These are phyloP conservation scores for Tauraco erythrolophus DNA, from an alignment of 2,113 vertebrate genomes.

Conservation along the genomic window DNA sequence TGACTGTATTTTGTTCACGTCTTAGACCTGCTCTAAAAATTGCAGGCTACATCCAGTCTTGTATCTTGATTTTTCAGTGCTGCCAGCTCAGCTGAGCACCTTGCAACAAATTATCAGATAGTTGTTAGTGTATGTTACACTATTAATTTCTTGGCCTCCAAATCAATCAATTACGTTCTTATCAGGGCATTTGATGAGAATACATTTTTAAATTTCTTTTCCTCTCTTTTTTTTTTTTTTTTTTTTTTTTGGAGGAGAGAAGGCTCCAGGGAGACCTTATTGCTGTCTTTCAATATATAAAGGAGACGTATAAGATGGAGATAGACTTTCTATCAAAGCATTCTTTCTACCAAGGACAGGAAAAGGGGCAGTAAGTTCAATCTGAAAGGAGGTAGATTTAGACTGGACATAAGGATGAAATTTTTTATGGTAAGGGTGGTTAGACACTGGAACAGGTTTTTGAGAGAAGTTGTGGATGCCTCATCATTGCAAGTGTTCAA, in stretches of 20 bases:
- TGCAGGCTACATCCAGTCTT: neutral
- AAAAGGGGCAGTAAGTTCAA: too few relatives aligned
- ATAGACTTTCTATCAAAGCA: neutral
- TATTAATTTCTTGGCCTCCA: neutral
- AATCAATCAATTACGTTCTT: neutral
- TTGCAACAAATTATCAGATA: neutral
- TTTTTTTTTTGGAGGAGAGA: neutral
- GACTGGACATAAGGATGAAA: neutral
- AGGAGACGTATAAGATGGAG: neutral
- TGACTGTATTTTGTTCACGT: neutral
- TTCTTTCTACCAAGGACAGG: neutral
- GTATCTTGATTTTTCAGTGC: neutral
- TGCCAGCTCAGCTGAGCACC: neutral
- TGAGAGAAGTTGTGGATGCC: neutral
- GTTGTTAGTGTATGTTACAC: neutral
- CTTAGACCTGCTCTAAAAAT: neutral
- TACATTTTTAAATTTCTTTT: fast-evolving
- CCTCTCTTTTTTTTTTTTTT: neutral
- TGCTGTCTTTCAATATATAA: neutral
- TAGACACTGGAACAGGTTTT: neutral
- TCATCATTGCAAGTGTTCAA: neutral
- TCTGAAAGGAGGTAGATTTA: neutral
- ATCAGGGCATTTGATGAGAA: neutral
- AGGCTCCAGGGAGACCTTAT: neutral
- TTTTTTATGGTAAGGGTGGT: neutral